Base-by-base conservation (phyloP, 2,888 invertebrate species). In the Crepidodera aurea region DNA sequence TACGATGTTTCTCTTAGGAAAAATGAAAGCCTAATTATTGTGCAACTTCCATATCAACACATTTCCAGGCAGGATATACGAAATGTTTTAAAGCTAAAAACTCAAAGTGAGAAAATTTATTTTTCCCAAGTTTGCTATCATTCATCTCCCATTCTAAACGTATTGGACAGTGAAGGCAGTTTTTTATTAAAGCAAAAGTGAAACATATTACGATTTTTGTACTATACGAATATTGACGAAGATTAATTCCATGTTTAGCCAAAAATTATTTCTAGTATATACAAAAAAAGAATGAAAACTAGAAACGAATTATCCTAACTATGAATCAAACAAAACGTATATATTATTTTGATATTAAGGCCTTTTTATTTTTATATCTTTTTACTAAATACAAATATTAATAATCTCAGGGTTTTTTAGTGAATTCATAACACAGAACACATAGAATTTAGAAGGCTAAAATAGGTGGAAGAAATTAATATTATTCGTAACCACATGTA, bases 51-150 rank as follows among this genome's bases (percentile, higher is more conserved):
- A 54, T 44, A 54, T 54, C 54, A 42, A 42, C 54, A 42, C 40
- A 25, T 54, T 44, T 27, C 29, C 18, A 22, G n/a, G 12, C 39
- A 44, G 10, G 7, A 40, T 22, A 54, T 18, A 12, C 29, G 29
- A 15, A 54, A 54, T 54, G n/a, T 40, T 53, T 40, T 40, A 32
- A 37, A 37, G 37, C 37, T 12, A 37, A 37, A 19, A 54, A 42
- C 42, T 42, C 10, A 18, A 19, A 40, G 16, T 29, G 27, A 39
- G 29, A 10, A 40, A 54, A 54, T 54, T 54, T 54, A 54, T 54
- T 42, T 54, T 42, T 1, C 32, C 54, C 40, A 54, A 54, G 54
- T 39, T 54, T 29, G 22, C 27, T 40, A 54, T 54, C 25, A 29
- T 16, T 54, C 54, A 54, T 54, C 37, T 42, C 29, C 2, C 42